Evolutionary conservation across 2,888 invertebrate species (phyloP).

Genomic region (Troides oblongomaculatus): DNA sequence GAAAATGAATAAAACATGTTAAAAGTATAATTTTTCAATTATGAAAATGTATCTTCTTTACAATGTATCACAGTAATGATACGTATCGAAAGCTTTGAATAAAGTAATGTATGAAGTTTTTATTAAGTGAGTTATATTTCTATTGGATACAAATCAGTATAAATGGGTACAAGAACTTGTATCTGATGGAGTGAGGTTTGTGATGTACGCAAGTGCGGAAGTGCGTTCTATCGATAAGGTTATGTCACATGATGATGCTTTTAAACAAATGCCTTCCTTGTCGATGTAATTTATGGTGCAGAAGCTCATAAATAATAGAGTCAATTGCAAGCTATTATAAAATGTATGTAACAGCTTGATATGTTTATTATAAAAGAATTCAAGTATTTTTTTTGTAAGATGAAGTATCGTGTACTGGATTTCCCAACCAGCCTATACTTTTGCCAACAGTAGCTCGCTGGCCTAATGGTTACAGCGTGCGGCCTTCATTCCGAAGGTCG

Average conservation of each 20-base stretch:
- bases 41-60: too few species aligned
- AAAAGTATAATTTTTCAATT: background rate
- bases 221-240: background rate
- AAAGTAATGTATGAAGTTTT: background rate
- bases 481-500: too few species aligned
- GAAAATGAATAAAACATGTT: background rate
- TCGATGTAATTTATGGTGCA: background rate
- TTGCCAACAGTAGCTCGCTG: too few species aligned
- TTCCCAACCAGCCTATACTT: too few species aligned
- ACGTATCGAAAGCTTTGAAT: background rate
- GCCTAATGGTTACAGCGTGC: too few species aligned
- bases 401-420: too few species aligned
- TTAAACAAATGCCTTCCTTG: slow-evolving; percentile 2
- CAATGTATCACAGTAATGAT: too few species aligned
- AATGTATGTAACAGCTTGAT: background rate
- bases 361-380: background rate
- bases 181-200: background rate
- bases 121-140: background rate
- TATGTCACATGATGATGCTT: slow-evolving; percentile 2
- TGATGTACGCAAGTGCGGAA: slow-evolving; percentile 1
- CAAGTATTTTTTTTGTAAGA: background rate
- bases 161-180: background rate
- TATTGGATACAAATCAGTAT: slow-evolving; percentile 3
- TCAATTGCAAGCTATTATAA: background rate
- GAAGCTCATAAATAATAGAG: background rate